A percentile compares a stretch with the other conserved stretches of the same genome.
Conservation (phyloP, 2,888 invertebrate genomes). For the Epinotia ramella region DNA sequence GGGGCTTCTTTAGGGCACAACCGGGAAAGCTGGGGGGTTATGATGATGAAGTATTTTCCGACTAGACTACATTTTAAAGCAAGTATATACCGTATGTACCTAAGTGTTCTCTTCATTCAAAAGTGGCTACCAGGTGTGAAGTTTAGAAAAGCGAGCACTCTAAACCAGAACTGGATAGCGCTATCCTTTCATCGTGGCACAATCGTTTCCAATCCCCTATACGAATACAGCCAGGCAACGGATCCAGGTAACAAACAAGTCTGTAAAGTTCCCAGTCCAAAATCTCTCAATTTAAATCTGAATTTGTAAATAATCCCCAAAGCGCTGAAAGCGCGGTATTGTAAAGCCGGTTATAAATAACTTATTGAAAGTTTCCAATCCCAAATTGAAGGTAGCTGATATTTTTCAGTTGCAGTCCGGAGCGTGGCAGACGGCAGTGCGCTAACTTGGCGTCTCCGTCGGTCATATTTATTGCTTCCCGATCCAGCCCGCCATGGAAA, state of each 20-base stretch:
- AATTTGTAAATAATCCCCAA: conserved; percentile 30
- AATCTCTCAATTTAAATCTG: conserved; percentile 31
- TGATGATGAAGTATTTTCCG: too few relatives aligned
- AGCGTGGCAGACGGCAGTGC: conserved; percentile 43
- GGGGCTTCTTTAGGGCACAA: too few relatives aligned
- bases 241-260: neutral
- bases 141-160: too few relatives aligned
- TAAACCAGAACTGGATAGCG: too few relatives aligned
- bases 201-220: neutral
- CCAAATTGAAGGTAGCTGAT: conserved; percentile 46
- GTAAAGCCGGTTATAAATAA: conserved; percentile 24
- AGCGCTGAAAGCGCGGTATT: conserved; percentile 13
- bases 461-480: conserved; percentile 56
- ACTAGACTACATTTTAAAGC: too few relatives aligned
- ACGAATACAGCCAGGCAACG: neutral
- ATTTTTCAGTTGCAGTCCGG: conserved; percentile 43
- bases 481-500: conserved; percentile 44
- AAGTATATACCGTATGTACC: too few relatives aligned
- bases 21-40: too few relatives aligned
- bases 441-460: conserved; percentile 49
- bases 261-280: conserved; percentile 10
- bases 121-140: too few relatives aligned
- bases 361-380: conserved; percentile 54
- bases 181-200: neutral
- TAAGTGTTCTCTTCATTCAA: too few relatives aligned